These are phyloP conservation scores for Orcinus orca DNA, from an alignment of 2,113 vertebrate genomes.

Conservation along the genomic window DNA sequence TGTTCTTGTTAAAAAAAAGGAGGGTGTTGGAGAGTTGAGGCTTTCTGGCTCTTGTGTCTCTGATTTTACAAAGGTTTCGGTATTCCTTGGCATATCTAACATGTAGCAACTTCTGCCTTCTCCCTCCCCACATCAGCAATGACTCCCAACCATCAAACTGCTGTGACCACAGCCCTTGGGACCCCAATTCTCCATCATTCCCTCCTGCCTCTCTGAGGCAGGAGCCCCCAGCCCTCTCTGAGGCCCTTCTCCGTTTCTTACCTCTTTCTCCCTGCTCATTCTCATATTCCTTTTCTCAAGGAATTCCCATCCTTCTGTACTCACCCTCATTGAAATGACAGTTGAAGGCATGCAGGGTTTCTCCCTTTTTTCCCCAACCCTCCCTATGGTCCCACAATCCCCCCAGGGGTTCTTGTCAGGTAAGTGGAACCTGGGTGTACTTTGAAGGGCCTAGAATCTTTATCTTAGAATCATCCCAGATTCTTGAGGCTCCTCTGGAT, in stretches of 20 bases:
- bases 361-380: neutral
- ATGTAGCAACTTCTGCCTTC: neutral
- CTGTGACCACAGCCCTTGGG: neutral
- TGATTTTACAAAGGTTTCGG: neutral
- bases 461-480: neutral
- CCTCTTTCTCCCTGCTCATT: neutral
- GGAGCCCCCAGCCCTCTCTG: neutral
- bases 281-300: neutral
- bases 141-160: neutral
- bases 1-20: neutral
- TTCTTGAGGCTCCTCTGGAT: neutral
- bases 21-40: neutral
- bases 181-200: neutral
- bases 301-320: neutral
- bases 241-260: neutral
- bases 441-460: neutral
- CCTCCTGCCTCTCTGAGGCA: neutral
- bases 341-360: fast-evolving
- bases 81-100: neutral
- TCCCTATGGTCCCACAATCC: neutral
- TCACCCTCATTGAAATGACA: neutral
- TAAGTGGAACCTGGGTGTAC: neutral
- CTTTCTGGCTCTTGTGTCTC: neutral
- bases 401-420: neutral
- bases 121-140: neutral